A percentile compares a stretch with the other conserved stretches of the same genome.
Conservation (phyloP, 2,797 vertebrate species). For the Hephaestus fuliginosus region DNA sequence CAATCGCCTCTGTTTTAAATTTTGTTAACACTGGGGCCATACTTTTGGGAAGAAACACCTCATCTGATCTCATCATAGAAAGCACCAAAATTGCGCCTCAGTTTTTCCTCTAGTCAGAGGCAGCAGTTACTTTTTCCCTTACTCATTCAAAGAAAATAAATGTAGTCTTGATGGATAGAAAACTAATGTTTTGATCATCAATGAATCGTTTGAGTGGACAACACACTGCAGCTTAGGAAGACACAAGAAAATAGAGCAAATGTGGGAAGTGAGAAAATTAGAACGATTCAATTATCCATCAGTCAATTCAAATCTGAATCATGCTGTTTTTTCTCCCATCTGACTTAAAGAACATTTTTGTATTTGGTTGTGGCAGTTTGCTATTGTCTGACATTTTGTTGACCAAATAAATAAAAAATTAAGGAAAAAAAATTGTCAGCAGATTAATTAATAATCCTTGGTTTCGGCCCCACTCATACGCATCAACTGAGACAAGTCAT, state of each 20-base stretch:
- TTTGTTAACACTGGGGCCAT: slow-evolving; percentile 1
- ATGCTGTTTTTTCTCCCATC: not conserved
- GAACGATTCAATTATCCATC: not conserved
- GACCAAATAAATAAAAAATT: not conserved
- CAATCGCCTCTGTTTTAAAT: not conserved
- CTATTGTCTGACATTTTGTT: not conserved
- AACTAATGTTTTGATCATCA: not conserved
- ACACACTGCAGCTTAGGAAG: not conserved
- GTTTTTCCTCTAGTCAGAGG: not conserved
- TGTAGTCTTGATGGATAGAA: not conserved
- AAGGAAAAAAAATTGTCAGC: not conserved
- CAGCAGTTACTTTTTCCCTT: not conserved
- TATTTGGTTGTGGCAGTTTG: not conserved
- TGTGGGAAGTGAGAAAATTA: not conserved
- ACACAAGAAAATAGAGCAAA: not conserved
- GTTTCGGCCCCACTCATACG: not conserved
- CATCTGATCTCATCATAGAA: not conserved
- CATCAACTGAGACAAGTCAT: not conserved
- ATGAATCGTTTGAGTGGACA: not conserved
- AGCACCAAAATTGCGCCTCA: not conserved
- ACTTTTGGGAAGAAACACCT: not conserved
- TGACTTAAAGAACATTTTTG: not conserved
- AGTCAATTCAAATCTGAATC: not conserved
- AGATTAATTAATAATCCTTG: not conserved
- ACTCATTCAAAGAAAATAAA: not conserved